These are phyloP conservation scores for Thomomys bottae DNA, from an alignment of 2,113 vertebrate genomes.

Conservation along the genomic window DNA sequence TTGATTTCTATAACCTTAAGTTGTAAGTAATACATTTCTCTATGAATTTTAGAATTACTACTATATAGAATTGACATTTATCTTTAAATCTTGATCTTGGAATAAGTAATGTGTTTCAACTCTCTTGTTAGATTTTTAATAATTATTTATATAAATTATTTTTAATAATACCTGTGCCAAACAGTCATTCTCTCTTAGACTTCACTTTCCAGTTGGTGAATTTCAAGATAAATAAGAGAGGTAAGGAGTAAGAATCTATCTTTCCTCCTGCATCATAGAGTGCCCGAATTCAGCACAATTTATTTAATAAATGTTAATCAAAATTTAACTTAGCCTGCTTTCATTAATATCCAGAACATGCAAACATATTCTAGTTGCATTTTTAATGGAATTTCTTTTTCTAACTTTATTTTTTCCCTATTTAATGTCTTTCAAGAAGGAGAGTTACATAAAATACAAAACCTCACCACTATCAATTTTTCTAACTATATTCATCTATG, in stretches of 20 bases:
- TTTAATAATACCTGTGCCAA: not conserved
- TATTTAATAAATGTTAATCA: not conserved
- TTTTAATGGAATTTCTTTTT: not conserved
- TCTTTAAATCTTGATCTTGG: not conserved
- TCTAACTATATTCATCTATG: not conserved
- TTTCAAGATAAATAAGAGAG: not conserved
- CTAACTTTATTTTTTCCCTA: not conserved
- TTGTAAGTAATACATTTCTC: not conserved
- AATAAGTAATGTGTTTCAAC: not conserved
- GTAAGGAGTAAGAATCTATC: not conserved
- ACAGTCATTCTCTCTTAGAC: not conserved
- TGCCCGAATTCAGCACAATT: not conserved
- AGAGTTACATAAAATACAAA: too few relatives aligned
- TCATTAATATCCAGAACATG: not conserved
- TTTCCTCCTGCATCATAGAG: not conserved
- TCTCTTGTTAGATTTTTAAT: not conserved
- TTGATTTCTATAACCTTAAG: not conserved
- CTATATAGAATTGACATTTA: not conserved
- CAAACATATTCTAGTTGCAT: not conserved
- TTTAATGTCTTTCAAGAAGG: not conserved
- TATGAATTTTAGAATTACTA: not conserved
- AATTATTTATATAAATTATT: not conserved
- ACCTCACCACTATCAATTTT: not conserved
- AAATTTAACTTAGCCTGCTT: not conserved
- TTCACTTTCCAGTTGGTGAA: not conserved